Evolutionary conservation across 1,140 invertebrate species (phyloP), one percentile per base, ranked within the genome.

Genomic region (Pseudobourletiella spinata): DNA sequence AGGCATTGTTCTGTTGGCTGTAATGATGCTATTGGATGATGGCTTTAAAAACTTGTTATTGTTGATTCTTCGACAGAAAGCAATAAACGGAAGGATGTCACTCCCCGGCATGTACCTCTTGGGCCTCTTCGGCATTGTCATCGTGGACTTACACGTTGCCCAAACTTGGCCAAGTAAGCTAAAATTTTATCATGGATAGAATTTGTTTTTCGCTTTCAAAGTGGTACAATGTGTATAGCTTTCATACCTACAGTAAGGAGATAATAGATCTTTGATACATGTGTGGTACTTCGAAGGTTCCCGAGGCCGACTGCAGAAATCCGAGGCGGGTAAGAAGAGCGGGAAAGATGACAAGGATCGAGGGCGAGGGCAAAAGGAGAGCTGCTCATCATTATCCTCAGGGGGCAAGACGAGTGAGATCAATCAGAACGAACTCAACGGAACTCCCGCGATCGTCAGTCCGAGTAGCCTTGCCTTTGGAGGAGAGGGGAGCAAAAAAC

Each of bases 131-230:
- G 52, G 28, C 11, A 55, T 55, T 39, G 52, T 55, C 4, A 55
- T 55, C 20, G 52, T 55, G 6, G 52, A 55, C 22, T 24, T 55
- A n/a, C 52, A 55, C 22, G 52, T 55, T 15, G 52, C 52, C 3
- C 52, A 55, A 55, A 55, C 52, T 3, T 55, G 52, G 52, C 52
- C 52, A 55, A 55, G 52, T 55, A 55, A 55, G 8, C 4, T 52
- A n/a, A 16, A 26, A 8, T 52, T n/a, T 46, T 46, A 8, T 8
- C 43, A 46, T 46, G 3, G 24, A 16, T 20, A 20, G 8, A 3
- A 25, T 55, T 55, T 55, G 25, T 16, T 16, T 8, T 26, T 26
- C 4, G 8, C 18, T 6, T 8, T 46, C 4, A 11, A 14, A 46
- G 4, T 6, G 4, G 18, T 46, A 20, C 6, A 46, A 18, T 8